Percentiles rank a stretch among this genome's conserved stretches.
Conservation (phyloP, 2,113 vertebrate genomes). For the Microcebus murinus region DNA sequence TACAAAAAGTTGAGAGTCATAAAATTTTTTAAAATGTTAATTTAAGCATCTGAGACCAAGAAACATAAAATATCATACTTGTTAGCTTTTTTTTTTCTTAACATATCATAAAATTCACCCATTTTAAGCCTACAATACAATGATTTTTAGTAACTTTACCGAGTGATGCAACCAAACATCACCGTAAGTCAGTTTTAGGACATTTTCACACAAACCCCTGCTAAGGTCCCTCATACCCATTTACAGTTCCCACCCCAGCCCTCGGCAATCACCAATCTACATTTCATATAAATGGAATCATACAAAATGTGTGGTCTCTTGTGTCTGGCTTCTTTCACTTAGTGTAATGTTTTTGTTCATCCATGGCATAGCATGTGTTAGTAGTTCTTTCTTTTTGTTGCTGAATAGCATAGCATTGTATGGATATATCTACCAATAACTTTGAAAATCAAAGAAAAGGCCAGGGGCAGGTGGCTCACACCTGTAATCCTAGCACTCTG, state of each 20-base stretch:
- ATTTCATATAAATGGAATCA: not conserved
- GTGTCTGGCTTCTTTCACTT: not conserved
- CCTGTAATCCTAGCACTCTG: no score
- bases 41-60: constrained; percentile 33
- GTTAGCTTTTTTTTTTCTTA: constrained; percentile 3
- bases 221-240: not conserved
- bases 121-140: not conserved
- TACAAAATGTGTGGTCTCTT: not conserved
- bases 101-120: not conserved
- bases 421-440: not conserved
- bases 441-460: no score
- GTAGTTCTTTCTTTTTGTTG: not conserved
- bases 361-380: not conserved
- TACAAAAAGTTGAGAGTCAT: not conserved
- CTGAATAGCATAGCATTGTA: not conserved
- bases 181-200: not conserved
- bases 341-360: not conserved
- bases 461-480: no score
- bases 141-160: constrained; percentile 31
- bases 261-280: not conserved
- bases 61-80: constrained; percentile 35
- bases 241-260: not conserved
- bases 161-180: not conserved
- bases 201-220: not conserved
- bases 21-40: not conserved